These are phyloP conservation scores for Ceyx melanurus DNA, from an alignment of 2,113 vertebrate species.

Conservation along the genomic window DNA sequence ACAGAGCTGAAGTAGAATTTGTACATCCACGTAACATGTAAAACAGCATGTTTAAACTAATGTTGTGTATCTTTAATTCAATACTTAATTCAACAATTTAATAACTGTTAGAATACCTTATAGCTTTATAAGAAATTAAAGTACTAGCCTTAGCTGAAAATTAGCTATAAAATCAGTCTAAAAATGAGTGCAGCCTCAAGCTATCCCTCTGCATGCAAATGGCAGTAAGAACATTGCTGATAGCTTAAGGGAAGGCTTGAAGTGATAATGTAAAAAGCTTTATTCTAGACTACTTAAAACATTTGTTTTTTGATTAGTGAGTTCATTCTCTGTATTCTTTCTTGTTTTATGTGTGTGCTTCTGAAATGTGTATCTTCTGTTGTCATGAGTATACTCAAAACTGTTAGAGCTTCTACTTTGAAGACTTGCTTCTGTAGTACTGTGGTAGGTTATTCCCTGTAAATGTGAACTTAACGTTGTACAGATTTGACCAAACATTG, in stretches of 20 bases:
- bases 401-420: background rate
- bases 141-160: background rate
- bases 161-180: background rate
- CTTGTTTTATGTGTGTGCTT: background rate
- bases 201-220: background rate
- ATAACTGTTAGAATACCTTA: background rate
- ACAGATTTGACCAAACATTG: background rate
- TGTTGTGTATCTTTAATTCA: background rate
- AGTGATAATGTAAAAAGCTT: background rate
- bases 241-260: background rate
- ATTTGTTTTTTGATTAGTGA: background rate
- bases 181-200: background rate
- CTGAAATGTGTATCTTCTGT: background rate
- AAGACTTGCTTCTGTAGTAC: background rate
- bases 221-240: background rate
- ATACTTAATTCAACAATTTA: background rate
- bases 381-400: background rate
- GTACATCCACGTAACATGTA: background rate
- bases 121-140: background rate
- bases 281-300: background rate
- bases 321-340: background rate
- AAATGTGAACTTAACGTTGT: background rate
- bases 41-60: background rate
- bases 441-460: background rate
- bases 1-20: background rate